Conservation (phyloP, 2,888 invertebrate species). For the Microdon myrmicae region DNA sequence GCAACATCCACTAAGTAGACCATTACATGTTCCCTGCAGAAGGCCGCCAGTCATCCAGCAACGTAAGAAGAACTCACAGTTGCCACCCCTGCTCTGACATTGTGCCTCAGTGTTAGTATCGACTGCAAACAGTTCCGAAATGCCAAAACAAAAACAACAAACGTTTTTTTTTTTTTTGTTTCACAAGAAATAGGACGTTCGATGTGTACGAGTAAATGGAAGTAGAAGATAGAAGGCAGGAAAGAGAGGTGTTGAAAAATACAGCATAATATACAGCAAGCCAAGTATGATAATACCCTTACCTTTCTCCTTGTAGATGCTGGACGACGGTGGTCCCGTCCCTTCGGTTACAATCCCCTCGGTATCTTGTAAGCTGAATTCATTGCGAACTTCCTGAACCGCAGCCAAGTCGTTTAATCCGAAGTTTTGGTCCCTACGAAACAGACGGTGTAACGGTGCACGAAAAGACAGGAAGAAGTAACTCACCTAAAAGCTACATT, state of each 20-base stretch:
- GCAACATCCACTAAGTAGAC: constrained; percentile 87
- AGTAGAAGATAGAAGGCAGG: neutral
- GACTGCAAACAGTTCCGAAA: constrained; percentile 57
- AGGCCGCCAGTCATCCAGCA: constrained; percentile 92
- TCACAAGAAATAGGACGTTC: neutral
- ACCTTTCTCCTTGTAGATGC: constrained; percentile 75
- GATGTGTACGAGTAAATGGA: neutral
- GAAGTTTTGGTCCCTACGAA: constrained; percentile 72
- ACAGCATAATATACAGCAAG: constrained; percentile 3
- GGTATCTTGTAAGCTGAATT: constrained; percentile 74
- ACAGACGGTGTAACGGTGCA: constrained; percentile 43
- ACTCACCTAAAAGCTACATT: constrained; percentile 65
- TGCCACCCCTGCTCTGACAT: constrained; percentile 72
- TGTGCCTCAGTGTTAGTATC: constrained; percentile 65
- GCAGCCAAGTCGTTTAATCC: constrained; percentile 71
- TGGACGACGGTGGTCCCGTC: constrained; percentile 66
- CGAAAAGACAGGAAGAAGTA: constrained; percentile 14
- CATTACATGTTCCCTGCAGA: constrained; percentile 85
- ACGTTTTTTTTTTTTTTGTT: constrained; percentile 3
- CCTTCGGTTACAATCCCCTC: constrained; percentile 60
- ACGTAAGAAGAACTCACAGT: constrained; percentile 90
- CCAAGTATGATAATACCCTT: constrained; percentile 59
- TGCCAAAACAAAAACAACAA: constrained; percentile 4
- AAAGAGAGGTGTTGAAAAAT: constrained; percentile 8
- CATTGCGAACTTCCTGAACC: constrained; percentile 69